Conservation (phyloP, 2,888 invertebrate species). For the Amphimallon solstitiale region DNA sequence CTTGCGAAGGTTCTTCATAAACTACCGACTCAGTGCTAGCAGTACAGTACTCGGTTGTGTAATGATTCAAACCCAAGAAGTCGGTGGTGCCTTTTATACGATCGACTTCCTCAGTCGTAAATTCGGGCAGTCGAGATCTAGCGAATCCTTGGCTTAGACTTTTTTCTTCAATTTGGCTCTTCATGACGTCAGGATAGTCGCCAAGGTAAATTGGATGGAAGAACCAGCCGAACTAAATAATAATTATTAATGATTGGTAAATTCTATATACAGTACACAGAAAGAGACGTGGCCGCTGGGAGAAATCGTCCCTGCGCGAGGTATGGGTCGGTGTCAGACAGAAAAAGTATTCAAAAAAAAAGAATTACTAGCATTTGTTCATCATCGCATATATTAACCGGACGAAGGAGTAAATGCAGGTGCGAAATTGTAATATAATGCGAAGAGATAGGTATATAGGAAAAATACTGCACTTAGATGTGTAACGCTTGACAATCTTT, state of each 20-base stretch:
- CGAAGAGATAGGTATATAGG: too few relatives aligned
- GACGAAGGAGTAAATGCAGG: too few relatives aligned
- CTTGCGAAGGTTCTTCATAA: constrained; percentile 59
- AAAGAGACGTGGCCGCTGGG: too few relatives aligned
- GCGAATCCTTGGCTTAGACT: constrained; percentile 69
- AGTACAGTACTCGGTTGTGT: constrained; percentile 5
- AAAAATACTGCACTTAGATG: too few relatives aligned
- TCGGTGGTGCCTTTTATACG: constrained; percentile 72
- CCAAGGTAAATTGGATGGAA: constrained; percentile 74
- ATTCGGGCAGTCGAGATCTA: constrained; percentile 70
- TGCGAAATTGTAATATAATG: too few relatives aligned
- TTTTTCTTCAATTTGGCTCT: constrained; percentile 66
- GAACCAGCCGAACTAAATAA: constrained; percentile 72
- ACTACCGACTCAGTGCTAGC: not conserved
- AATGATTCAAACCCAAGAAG: constrained; percentile 64
- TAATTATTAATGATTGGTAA: not conserved
- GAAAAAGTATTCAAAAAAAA: too few relatives aligned
- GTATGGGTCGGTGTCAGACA: too few relatives aligned
- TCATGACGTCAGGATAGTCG: constrained; percentile 74
- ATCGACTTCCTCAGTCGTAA: constrained; percentile 69
- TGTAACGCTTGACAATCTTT: too few relatives aligned
- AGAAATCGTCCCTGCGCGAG: too few relatives aligned
- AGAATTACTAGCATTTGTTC: constrained; percentile 72
- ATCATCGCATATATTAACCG: too few relatives aligned
- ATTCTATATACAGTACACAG: not conserved